These are phyloP conservation scores for Acrobasis consociella DNA, from an alignment of 2,888 invertebrate genomes.

Conservation along the genomic window DNA sequence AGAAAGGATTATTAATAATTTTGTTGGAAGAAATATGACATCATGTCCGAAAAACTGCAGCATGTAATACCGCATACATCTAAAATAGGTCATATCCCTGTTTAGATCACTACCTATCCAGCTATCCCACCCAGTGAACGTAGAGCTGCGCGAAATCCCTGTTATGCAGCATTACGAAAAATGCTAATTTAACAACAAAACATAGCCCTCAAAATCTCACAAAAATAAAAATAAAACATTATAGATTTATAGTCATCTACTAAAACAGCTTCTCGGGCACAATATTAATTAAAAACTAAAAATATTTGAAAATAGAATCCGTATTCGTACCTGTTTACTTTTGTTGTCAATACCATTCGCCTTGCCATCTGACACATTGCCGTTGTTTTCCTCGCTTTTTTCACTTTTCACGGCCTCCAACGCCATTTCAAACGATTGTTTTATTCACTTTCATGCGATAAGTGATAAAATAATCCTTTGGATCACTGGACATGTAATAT, in stretches of 20 bases:
- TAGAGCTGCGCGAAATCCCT: slow-evolving; percentile 66
- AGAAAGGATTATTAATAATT: background rate
- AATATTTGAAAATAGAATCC: slow-evolving; percentile 42
- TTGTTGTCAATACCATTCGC: slow-evolving; percentile 83
- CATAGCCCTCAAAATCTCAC: slow-evolving; percentile 23
- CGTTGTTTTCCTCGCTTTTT: slow-evolving; percentile 80
- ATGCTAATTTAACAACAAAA: slow-evolving; percentile 28
- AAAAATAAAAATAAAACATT: slow-evolving; percentile 28
- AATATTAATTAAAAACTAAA: slow-evolving; percentile 37
- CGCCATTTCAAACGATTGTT: slow-evolving; percentile 73
- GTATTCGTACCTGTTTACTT: slow-evolving; percentile 80
- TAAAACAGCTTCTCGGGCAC: background rate
- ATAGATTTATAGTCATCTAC: background rate
- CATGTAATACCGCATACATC: slow-evolving; percentile 50
- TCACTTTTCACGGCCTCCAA: slow-evolving; percentile 81
- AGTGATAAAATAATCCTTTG: slow-evolving; percentile 49
- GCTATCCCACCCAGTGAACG: slow-evolving; percentile 51
- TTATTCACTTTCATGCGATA: slow-evolving; percentile 78
- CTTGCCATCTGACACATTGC: slow-evolving; percentile 77
- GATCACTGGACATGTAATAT: slow-evolving; percentile 63
- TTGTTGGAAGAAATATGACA: slow-evolving; percentile 32
- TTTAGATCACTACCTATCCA: slow-evolving; percentile 62
- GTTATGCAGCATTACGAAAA: slow-evolving; percentile 39
- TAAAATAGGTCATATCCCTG: slow-evolving; percentile 76
- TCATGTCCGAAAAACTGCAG: slow-evolving; percentile 40